Conservation (phyloP, 1,140 invertebrate genomes). For the Rhynchophorus ferrugineus region DNA sequence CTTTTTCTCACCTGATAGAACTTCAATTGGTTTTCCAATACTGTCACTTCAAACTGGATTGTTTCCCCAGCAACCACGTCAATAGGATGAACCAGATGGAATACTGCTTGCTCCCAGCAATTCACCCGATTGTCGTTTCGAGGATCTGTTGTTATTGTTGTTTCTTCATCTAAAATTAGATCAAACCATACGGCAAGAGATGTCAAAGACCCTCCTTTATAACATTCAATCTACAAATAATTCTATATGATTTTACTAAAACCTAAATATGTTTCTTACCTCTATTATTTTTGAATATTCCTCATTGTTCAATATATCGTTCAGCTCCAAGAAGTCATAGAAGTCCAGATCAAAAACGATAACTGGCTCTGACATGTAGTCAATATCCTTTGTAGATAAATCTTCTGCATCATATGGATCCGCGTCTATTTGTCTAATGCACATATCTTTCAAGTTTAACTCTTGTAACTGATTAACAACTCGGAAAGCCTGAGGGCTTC, state of each 20-base stretch:
- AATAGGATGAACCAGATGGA: conserved; percentile 45
- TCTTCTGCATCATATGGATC: conserved; percentile 65
- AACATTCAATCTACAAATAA: conserved; percentile 13
- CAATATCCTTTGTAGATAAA: conserved; percentile 50
- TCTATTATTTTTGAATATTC: conserved; percentile 16
- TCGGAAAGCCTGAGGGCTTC: conserved; percentile 27
- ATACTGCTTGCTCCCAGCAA: conserved; percentile 73
- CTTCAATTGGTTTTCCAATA: conserved; percentile 36
- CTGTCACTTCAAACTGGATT: conserved; percentile 41
- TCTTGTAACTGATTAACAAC: conserved; percentile 7
- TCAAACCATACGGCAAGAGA: conserved; percentile 63
- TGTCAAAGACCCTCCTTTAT: conserved; percentile 42
- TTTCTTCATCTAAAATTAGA: conserved; percentile 58
- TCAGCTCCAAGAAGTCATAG: conserved; percentile 49
- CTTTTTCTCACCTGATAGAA: conserved; percentile 13
- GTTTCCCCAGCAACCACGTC: conserved; percentile 36
- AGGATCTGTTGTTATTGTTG: conserved; percentile 49
- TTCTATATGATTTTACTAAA: background rate
- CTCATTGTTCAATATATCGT: conserved; percentile 11
- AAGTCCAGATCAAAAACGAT: conserved; percentile 58
- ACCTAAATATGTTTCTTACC: conserved; percentile 1
- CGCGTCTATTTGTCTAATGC: conserved; percentile 40
- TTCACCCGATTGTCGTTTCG: conserved; percentile 44
- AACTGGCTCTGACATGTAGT: conserved; percentile 51
- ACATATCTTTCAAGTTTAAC: conserved; percentile 35